These are phyloP conservation scores for Epiperipatus broadwayi DNA, from an alignment of 2,888 invertebrate species.

Conservation along the genomic window DNA sequence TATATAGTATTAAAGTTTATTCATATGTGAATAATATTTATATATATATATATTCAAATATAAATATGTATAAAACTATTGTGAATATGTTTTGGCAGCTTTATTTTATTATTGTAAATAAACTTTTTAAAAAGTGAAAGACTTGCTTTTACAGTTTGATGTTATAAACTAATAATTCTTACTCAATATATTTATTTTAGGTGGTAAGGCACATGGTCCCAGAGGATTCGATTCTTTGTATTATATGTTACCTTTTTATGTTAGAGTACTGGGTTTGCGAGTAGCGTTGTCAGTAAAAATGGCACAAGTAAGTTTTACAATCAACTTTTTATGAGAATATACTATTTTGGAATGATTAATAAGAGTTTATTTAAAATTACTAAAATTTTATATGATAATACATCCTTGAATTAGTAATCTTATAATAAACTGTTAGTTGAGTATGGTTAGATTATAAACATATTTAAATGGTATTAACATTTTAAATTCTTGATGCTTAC, in stretches of 20 bases:
- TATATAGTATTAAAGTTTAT: too few species aligned
- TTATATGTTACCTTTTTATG: constrained; percentile 69
- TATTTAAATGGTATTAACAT: too few species aligned
- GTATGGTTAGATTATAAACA: too few species aligned
- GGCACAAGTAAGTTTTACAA: constrained; percentile 40
- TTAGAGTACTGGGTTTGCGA: constrained; percentile 57
- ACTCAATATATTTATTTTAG: constrained; percentile 20
- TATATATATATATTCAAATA: too few species aligned
- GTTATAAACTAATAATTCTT: not conserved
- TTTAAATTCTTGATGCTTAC: too few species aligned
- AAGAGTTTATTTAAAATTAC: not conserved
- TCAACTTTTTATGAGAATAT: too few species aligned
- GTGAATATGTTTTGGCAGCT: not conserved
- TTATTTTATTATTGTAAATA: too few species aligned
- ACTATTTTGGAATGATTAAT: not conserved
- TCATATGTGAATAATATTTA: too few species aligned
- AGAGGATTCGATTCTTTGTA: constrained; percentile 74
- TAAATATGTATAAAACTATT: not conserved
- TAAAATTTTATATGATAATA: not conserved
- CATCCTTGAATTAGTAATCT: too few species aligned
- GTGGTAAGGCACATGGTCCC: constrained; percentile 74
- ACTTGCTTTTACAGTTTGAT: not conserved
- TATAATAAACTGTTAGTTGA: too few species aligned
- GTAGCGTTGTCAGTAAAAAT: constrained; percentile 69
- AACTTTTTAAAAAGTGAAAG: too few species aligned